Base-by-base conservation (phyloP, 1,140 invertebrate genomes). In the Hesperophylax magnus region DNA sequence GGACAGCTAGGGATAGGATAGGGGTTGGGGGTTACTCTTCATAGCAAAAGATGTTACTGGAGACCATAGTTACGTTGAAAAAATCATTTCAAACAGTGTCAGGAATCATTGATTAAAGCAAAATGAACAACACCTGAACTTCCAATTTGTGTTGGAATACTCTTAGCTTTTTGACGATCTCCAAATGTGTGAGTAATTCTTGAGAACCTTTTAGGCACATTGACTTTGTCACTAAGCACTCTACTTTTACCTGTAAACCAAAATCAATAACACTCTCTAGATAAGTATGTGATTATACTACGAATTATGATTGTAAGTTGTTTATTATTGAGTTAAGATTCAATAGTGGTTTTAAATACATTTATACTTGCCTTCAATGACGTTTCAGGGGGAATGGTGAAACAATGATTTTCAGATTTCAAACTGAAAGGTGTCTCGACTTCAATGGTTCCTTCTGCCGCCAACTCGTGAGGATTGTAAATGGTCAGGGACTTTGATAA, bases 151-250 rank as follows among this genome's bases (percentile, higher is more conserved):
- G 3, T 7, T 75, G 71, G 9, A 34, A 18, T 31, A 75, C 31
- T 17, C 56, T 27, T 22, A 75, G 3, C 4, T 6, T n/a, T 3
- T 31, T 20, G 3, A 18, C 2, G 7, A 14, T 75, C 17, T 27
- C n/a, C n/a, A 75, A n/a, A 5, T 75, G 52, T 7, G 52, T 58
- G n/a, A 53, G 22, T 8, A n/a, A 71, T 52, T 71, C n/a, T 22
- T 75, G 14, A 34, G 15, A 54, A 8, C 54, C 71, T 27, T 58
- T 75, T 9, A 75, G 20, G 54, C 71, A 75, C 71, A 75, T 75
- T 14, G 71, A 22, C 14, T 53, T 75, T 17, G 71, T 75, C 7
- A 75, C n/a, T 17, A 18, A 3, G 15, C 71, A 75, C 54, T 56
- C 71, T 18, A 75, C 9, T 31, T 75, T 75, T 24, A 75, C 24